Evolutionary conservation across 2,888 invertebrate genomes (phyloP).

Genomic region (Xiphydria camelus): DNA sequence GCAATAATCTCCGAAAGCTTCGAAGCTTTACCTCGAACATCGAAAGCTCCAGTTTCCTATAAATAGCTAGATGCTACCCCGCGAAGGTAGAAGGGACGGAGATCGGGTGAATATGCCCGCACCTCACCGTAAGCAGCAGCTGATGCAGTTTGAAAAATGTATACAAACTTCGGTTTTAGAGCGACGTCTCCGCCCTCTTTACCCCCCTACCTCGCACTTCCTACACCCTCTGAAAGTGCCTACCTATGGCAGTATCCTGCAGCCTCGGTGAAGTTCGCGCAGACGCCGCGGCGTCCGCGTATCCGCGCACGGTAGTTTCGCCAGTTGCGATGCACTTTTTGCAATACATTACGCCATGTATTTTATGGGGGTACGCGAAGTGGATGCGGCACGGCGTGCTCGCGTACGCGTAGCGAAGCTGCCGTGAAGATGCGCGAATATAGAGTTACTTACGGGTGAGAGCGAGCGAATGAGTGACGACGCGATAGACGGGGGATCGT

Average conservation of each 20-base stretch:
- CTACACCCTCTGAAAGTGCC: too few relatives aligned
- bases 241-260: background rate
- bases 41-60: too few relatives aligned
- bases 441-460: conserved; percentile 31
- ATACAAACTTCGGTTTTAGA: background rate
- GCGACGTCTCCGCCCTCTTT: background rate
- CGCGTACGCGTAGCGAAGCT: background rate
- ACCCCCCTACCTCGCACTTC: background rate
- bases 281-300: too few relatives aligned
- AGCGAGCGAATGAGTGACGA: conserved; percentile 24
- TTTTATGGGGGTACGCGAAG: conserved; percentile 37
- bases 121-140: background rate
- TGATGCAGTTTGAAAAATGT: background rate
- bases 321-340: too few relatives aligned
- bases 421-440: conserved; percentile 40
- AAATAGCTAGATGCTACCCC: too few relatives aligned
- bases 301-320: too few relatives aligned
- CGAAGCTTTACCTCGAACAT: too few relatives aligned
- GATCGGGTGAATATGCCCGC: too few relatives aligned
- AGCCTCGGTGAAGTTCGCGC: background rate
- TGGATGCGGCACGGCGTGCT: background rate
- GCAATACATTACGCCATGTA: conserved; percentile 43
- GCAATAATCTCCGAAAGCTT: too few relatives aligned
- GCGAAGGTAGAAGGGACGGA: too few relatives aligned
- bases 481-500: conserved; percentile 8